Evolutionary conservation across 2,888 invertebrate genomes (phyloP), one percentile per base, ranked within the genome.

Genomic region (Sepiola atlantica): DNA sequence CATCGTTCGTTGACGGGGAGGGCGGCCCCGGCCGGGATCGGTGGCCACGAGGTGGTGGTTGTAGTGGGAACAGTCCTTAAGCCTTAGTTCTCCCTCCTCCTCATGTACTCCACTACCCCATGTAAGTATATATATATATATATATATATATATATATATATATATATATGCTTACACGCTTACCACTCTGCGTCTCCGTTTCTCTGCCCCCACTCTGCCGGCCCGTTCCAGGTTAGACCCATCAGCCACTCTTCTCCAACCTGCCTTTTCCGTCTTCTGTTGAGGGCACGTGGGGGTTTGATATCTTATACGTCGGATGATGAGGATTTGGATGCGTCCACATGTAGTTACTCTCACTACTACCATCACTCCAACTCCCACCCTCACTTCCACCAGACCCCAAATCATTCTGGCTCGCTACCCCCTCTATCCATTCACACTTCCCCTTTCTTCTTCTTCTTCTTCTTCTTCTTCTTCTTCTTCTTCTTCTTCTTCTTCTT

Each of bases 401-500:
- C n/a, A 77, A n/a, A 18, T 57, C 20, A 14, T 77, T n/a, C 21
- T n/a, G 14, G n/a, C n/a, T n/a, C n/a, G 18, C 14, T 16, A 14
- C n/a, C 77, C 21, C 35, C 45, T 35, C 20, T 91, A 14, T 91
- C n/a, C n/a, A n/a, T n/a, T n/a, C n/a, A n/a, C n/a, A n/a, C n/a
- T n/a, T n/a, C 0, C 14, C 12, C 18, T 35, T 35, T 28, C 35
- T 54, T 91, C 35, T 28, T 35, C 54, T 91, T 91, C 91, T 91
- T 54, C 54, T 54, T 91, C 91, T 91, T 91, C 91, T 91, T 91
- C 45, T 91, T 91, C 91, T 91, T 91, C 91, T 91, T 91, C 91
- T 91, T 91, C 91, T 91, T 91, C 91, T 91, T 91, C 45, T 91
- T 91, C 91, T 91, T 91, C 91, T 91, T 91, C 91, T 91, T 91